Evolutionary conservation across 2,888 invertebrate species (phyloP), one percentile per base, ranked within the genome.

Genomic region (Polyommatus icarus): DNA sequence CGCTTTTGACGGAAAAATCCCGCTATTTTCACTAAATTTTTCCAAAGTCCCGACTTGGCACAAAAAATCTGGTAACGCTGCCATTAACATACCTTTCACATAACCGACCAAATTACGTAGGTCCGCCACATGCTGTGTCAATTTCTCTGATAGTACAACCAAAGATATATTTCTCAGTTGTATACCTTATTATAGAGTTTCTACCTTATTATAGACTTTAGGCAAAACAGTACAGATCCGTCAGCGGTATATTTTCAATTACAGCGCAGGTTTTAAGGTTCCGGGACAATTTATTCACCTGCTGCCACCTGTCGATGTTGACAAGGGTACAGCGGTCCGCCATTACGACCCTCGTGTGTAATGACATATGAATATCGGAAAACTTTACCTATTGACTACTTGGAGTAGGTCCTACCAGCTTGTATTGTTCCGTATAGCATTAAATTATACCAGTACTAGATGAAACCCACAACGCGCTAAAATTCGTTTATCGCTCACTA

Each of bases 271-370:
- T 77, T 79, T 80, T 80, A 40, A 59, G 76, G 80, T 80, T 78
- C 80, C 79, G 80, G 80, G 81, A 79, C 80, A 80, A 80, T 82
- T 78, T 83, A 82, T 84, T 85, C 84, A 84, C 84, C 81, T 84
- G 71, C 61, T 80, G 78, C 83, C 81, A 80, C 81, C 80, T 78
- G 83, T 85, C 85, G 81, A 81, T 87, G 85, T 87, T 86, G 87
- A 87, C 86, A 83, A 79, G 85, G 87, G 86, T 85, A 84, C 79
- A 84, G 82, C 83, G 78, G 82, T 84, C 80, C 29, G 29, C 67
- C 8, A 32, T 1, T 15, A 6, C 29, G 6, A 67, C 3, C 67
- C 29, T 12, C 29, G 15, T 29, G 87, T 84, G 87, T 84, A 84
- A 83, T 79, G 78, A 75, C 78, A 78, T 81, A 80, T 81, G 82